Base-by-base conservation (phyloP, 1,140 invertebrate genomes). In the Stegodyphus dumicola region DNA sequence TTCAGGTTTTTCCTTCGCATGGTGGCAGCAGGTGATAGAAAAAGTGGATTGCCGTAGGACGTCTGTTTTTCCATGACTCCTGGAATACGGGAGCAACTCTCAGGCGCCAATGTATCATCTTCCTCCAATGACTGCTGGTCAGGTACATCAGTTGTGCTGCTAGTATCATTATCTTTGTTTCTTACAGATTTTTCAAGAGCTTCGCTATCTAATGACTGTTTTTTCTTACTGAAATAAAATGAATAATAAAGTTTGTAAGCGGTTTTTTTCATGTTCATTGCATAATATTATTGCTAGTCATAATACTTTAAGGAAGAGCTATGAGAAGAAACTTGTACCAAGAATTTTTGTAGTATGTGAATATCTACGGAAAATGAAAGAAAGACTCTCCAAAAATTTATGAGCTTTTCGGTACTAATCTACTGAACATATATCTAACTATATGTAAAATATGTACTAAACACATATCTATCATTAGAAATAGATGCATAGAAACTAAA, bases 1-100 rank as follows among this genome's bases (percentile, higher is more conserved):
- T 95, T 94, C 88, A 95, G 94, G 90, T 95, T 95, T 88, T 94
- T 92, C 77, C 93, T 93, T 88, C 94, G 65, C 53, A 80, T 64
- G 17, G 85, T 87, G 70, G 64, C 88, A 89, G 87, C 64, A 9
- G 85, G 74, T 6, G 85, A 86, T n/a, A 74, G 52, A 49, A 83
- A 83, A 64, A 52, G 52, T 13, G 79, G 15, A 13, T 81, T 70
- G 9, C 18, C 15, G 49, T 54, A 11, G 49, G 13, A n/a, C 13
- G 52, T 5, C n/a, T 18, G 18, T 9, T 79, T 52, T 48, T 73
- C 56, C 17, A 73, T n/a, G 6, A 49, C 33, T 9, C 69, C 33
- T 6, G 78, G 69, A 6, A 33, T 70, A 15, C 65, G 33, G 5
- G 66, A 79, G 52, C 66, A 70, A n/a, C 66, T 51, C 67, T 79